phyloP scores from a whole-genome alignment of 2,113 vertebrate genomes.

The Leptocoma aspasia region DNA sequence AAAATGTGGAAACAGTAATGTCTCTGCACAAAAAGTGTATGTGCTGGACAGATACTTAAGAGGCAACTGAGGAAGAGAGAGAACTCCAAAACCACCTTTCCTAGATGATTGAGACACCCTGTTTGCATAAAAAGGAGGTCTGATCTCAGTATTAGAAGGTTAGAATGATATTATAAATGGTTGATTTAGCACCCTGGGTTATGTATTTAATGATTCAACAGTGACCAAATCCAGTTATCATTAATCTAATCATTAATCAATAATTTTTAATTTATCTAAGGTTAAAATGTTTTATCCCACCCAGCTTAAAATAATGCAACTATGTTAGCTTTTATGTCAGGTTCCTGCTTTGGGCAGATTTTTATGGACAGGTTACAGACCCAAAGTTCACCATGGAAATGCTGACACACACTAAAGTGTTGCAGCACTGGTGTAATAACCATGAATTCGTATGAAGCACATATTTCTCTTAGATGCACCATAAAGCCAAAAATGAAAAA shows the following conservation, averaged over 20 bases:
- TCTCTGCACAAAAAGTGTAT: not conserved
- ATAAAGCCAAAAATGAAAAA: not conserved
- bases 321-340: not conserved
- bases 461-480: not conserved
- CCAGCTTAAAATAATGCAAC: not conserved
- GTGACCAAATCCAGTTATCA: not conserved
- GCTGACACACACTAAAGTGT: not conserved
- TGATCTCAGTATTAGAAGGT: not conserved
- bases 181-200: not conserved
- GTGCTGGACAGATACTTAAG: not conserved
- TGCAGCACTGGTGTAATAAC: conserved; percentile 1
- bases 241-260: not conserved
- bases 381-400: not conserved
- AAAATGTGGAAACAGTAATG: not conserved
- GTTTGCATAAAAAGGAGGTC: not conserved
- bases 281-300: not conserved
- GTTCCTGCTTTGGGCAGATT: not conserved
- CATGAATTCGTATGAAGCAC: not conserved
- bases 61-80: not conserved
- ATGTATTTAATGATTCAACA: not conserved
- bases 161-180: not conserved
- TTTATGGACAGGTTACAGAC: not conserved
- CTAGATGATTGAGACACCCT: not conserved
- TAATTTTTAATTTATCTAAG: not conserved
- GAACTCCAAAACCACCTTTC: not conserved